phyloP scores from a whole-genome alignment of 1,140 invertebrate genomes.

The Aphaenogaster rudis region DNA sequence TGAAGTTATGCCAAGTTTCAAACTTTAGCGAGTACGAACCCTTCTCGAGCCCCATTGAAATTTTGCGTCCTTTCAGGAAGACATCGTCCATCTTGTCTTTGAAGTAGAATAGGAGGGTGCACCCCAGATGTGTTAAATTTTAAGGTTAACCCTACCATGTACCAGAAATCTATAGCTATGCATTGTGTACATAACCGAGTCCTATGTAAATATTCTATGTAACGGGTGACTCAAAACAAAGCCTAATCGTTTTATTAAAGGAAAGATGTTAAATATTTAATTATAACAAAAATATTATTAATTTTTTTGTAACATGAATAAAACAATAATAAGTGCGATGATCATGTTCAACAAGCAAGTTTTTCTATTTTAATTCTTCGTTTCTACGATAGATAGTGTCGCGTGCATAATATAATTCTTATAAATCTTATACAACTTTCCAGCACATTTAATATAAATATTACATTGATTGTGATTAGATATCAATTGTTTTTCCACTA shows the following conservation, averaged over 20 bases:
- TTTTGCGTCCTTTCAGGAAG: constrained; percentile 81
- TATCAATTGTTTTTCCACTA: no score
- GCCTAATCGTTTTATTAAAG: background rate
- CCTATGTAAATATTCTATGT: background rate
- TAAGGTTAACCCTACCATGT: constrained; percentile 72
- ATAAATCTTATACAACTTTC: no score
- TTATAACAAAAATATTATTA: background rate
- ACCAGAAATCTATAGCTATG: background rate
- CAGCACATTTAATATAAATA: no score
- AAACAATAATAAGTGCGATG: background rate
- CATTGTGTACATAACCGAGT: background rate
- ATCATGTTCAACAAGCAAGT: background rate
- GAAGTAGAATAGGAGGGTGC: constrained; percentile 76
- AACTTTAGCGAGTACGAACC: constrained; percentile 49
- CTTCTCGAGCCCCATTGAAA: constrained; percentile 80
- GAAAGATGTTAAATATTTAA: background rate
- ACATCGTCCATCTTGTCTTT: constrained; percentile 81
- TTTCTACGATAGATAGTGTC: background rate
- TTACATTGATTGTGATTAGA: no score
- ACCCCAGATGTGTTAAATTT: constrained; percentile 81
- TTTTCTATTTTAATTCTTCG: background rate
- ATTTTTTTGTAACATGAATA: background rate
- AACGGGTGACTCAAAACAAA: background rate
- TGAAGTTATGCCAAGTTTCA: constrained; percentile 23
- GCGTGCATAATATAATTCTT: no score